A percentile compares a stretch with the other conserved stretches of the same genome.
Evolutionary conservation across 2,113 vertebrate species (phyloP).

Genomic region (Megaceryle torquata): DNA sequence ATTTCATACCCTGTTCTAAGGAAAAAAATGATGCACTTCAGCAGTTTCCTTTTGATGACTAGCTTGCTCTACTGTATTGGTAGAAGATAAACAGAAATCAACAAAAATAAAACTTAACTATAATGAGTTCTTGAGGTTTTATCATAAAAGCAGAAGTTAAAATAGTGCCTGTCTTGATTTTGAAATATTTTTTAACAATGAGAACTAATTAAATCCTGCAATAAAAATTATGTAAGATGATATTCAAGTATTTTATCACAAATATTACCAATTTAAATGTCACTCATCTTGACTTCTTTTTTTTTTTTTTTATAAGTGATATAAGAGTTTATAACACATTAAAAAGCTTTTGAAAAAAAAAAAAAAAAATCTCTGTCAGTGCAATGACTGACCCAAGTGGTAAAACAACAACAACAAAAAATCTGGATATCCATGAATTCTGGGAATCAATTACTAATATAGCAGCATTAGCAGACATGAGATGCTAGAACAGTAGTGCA

Average conservation of each 20-base stretch:
- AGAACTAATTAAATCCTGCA: background rate
- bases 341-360: background rate
- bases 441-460: background rate
- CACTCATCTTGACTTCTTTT: background rate
- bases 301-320: background rate
- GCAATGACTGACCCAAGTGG: background rate
- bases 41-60: background rate
- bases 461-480: background rate
- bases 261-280: background rate
- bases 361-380: background rate
- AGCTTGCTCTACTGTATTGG: background rate
- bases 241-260: background rate
- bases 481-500: background rate
- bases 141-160: background rate
- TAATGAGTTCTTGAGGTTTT: background rate
- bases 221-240: background rate
- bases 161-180: background rate
- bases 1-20: background rate
- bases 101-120: background rate
- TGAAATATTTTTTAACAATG: background rate
- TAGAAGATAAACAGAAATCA: background rate
- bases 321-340: background rate
- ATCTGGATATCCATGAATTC: background rate
- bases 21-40: background rate
- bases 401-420: background rate